phyloP scores from a whole-genome alignment of 2,888 invertebrate species.

The Heteromyza rotundicornis region DNA sequence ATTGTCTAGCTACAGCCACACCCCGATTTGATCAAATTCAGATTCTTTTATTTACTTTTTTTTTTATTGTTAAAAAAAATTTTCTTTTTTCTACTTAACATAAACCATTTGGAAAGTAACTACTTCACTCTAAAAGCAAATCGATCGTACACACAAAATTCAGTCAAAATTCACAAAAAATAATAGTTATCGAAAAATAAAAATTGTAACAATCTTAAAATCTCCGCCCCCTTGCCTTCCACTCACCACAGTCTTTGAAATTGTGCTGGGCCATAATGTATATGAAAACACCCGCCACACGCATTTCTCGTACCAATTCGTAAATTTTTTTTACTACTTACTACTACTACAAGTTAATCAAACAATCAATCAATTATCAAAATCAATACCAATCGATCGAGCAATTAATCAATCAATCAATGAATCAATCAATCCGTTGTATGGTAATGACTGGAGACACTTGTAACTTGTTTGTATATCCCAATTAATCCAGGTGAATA shows the following conservation, averaged over 20 bases:
- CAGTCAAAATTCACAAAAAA: conserved; percentile 11
- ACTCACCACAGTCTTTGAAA: background rate
- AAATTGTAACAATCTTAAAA: no score
- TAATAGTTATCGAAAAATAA: no score
- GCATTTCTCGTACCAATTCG: background rate
- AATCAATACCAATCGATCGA: conserved; percentile 3
- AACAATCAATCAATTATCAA: background rate
- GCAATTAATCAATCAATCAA: no score
- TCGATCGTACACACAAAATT: conserved; percentile 2
- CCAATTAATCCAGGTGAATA: conserved; percentile 34
- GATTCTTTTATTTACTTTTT: conserved; percentile 10
- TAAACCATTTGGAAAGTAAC: background rate
- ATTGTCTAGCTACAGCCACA: conserved; percentile 55
- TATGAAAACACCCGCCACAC: no score
- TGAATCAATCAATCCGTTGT: conserved; percentile 28
- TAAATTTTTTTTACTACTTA: background rate
- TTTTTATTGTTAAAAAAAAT: no score
- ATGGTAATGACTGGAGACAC: conserved; percentile 63
- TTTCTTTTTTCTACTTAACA: no score
- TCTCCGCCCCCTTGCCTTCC: background rate
- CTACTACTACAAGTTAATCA: background rate
- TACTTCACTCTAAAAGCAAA: no score
- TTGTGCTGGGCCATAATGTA: background rate
- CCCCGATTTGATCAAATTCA: no score
- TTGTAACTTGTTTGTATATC: conserved; percentile 33